Evolutionary conservation across 2,888 invertebrate species (phyloP).

Genomic region (Brachycybe producta): DNA sequence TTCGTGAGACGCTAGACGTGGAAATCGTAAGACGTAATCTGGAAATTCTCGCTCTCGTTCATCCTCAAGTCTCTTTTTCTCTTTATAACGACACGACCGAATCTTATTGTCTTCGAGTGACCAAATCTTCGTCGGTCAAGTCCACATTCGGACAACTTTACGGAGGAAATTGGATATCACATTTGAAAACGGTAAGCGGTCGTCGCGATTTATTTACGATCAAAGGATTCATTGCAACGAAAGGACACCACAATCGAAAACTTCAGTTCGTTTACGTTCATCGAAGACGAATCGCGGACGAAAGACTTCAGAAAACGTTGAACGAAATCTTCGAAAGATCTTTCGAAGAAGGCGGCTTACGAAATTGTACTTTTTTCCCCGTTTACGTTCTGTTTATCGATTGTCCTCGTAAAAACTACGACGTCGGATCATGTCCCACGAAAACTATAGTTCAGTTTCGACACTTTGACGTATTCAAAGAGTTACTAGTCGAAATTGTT

Average conservation of each 20-base stretch:
- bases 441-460: slow-evolving; percentile 44
- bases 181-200: slow-evolving; percentile 34
- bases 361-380: slow-evolving; percentile 25
- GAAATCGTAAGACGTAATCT: slow-evolving; percentile 46
- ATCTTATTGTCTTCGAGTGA: slow-evolving; percentile 46
- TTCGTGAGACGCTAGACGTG: slow-evolving; percentile 43
- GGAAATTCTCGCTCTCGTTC: slow-evolving; percentile 49
- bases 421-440: slow-evolving; percentile 39
- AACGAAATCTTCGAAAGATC: slow-evolving; percentile 32
- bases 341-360: slow-evolving; percentile 23
- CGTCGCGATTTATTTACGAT: slow-evolving; percentile 40
- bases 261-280: slow-evolving; percentile 54
- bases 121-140: slow-evolving; percentile 43
- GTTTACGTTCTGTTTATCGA: slow-evolving; percentile 43
- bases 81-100: slow-evolving; percentile 51
- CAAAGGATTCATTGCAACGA: slow-evolving; percentile 45
- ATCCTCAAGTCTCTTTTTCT: slow-evolving; percentile 49
- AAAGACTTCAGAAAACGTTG: slow-evolving; percentile 40
- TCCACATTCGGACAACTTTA: slow-evolving; percentile 36
- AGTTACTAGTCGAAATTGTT: slow-evolving; percentile 35
- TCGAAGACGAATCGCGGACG: slow-evolving; percentile 42
- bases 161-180: slow-evolving; percentile 34
- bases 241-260: slow-evolving; percentile 35
- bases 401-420: slow-evolving; percentile 41
- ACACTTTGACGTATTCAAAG: slow-evolving; percentile 39